Conservation (phyloP, 2,888 invertebrate species). For the Microctonus aethiopoides region DNA sequence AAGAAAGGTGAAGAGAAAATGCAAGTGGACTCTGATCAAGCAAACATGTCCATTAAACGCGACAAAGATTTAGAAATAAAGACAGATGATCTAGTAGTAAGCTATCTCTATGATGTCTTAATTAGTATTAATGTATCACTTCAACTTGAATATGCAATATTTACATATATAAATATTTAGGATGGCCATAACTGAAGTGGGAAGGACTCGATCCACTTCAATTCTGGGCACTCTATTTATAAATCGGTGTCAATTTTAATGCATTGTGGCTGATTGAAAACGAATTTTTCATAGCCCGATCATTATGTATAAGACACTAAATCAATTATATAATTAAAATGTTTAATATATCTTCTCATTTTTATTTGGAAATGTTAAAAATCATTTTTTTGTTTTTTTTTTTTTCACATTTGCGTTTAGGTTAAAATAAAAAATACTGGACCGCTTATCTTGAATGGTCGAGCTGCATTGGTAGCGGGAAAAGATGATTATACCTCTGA, state of each 20-base stretch:
- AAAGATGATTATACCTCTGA: conserved; percentile 76
- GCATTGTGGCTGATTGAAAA: conserved; percentile 26
- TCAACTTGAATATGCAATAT: conserved; percentile 6
- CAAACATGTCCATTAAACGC: conserved; percentile 65
- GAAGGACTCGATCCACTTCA: background rate
- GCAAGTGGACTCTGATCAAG: conserved; percentile 64
- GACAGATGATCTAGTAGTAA: conserved; percentile 78
- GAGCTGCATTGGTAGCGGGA: conserved; percentile 85
- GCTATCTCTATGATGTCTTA: conserved; percentile 66
- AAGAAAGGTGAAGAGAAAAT: conserved; percentile 70
- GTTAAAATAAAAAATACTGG: conserved; percentile 72
- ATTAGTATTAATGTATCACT: conserved; percentile 56
- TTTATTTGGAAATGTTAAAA: conserved; percentile 28
- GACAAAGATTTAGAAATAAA: conserved; percentile 76
- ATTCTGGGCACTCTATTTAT: conserved; percentile 6
- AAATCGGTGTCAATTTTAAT: conserved; percentile 14
- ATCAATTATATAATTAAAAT: background rate
- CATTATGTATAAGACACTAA: conserved; percentile 8
- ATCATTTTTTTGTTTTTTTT: conserved; percentile 27
- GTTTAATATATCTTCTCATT: conserved; percentile 11
- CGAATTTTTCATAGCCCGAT: conserved; percentile 20
- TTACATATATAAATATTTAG: background rate
- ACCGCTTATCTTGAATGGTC: conserved; percentile 79
- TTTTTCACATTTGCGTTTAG: conserved; percentile 63
- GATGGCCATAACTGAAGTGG: background rate